A percentile compares a stretch with the other conserved stretches of the same genome.
phyloP scores from a whole-genome alignment of 2,888 invertebrate genomes.

The Lepas anatifera region DNA sequence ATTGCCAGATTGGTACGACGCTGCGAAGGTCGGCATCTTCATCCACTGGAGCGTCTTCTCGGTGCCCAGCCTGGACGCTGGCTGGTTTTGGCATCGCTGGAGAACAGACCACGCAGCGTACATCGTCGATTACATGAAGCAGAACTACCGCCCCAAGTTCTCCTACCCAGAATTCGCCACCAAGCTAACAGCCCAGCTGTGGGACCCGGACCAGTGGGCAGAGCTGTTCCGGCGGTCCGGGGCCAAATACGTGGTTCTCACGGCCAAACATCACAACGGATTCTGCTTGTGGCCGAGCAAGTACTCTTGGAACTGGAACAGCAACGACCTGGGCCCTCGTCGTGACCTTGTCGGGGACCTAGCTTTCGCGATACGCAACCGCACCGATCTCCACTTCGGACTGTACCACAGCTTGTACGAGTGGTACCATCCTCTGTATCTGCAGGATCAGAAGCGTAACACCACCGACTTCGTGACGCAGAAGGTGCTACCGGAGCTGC shows the following conservation, averaged over 20 bases:
- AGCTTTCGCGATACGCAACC: constrained; percentile 48
- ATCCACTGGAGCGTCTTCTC: constrained; percentile 90
- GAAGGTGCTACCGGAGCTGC: constrained; percentile 62
- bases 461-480: constrained; percentile 17
- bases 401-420: constrained; percentile 64
- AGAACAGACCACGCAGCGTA: constrained; percentile 30
- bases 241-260: constrained; percentile 71
- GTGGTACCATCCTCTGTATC: constrained; percentile 74
- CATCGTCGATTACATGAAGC: constrained; percentile 53
- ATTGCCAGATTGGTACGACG: constrained; percentile 76
- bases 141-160: constrained; percentile 70
- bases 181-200: constrained; percentile 70
- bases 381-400: constrained; percentile 56
- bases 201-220: constrained; percentile 72
- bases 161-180: constrained; percentile 85
- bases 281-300: constrained; percentile 70
- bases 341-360: constrained; percentile 31
- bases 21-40: constrained; percentile 72
- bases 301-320: constrained; percentile 71
- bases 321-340: constrained; percentile 45
- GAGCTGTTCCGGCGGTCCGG: constrained; percentile 68
- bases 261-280: constrained; percentile 81
- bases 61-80: constrained; percentile 72
- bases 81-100: constrained; percentile 91
- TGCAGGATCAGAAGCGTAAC: constrained; percentile 42